phyloP scores from a whole-genome alignment of 1,140 invertebrate genomes.

The Lasioglossum baleicum region DNA sequence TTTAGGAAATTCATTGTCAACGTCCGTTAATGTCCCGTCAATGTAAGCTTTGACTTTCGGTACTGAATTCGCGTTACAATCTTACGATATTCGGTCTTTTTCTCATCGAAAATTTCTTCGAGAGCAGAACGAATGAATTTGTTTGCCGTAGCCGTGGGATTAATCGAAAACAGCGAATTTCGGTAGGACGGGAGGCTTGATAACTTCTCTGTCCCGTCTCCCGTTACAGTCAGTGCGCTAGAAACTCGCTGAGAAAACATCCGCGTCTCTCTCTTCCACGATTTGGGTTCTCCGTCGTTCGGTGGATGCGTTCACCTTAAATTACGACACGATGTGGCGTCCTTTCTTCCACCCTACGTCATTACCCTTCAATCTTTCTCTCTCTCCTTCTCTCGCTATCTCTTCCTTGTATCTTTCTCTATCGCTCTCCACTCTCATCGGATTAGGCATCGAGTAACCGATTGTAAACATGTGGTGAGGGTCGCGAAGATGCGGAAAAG shows the following conservation, averaged over 20 bases:
- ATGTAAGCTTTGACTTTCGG: too few species aligned
- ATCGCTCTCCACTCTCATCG: constrained; percentile 49
- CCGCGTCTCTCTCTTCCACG: not conserved
- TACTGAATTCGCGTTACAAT: too few species aligned
- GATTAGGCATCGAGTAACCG: constrained; percentile 68
- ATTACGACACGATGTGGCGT: constrained; percentile 50
- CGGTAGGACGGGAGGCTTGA: constrained; percentile 14
- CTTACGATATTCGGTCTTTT: not conserved
- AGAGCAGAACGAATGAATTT: not conserved
- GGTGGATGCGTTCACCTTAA: constrained; percentile 53
- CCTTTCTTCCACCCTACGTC: not conserved
- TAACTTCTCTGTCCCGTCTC: constrained; percentile 19
- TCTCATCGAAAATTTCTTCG: not conserved
- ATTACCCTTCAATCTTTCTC: not conserved
- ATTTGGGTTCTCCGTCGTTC: constrained; percentile 17
- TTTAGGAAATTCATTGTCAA: too few species aligned
- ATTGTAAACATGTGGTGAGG: constrained; percentile 63
- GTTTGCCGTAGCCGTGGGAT: not conserved
- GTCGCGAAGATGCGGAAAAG: constrained; percentile 54
- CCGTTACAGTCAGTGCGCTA: constrained; percentile 11
- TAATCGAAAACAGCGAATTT: constrained; percentile 30
- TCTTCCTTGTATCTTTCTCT: not conserved
- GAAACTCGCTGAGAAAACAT: constrained; percentile 28
- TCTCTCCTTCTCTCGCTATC: not conserved
- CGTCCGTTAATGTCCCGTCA: too few species aligned